Evolutionary conservation across 2,888 invertebrate species (phyloP), one percentile per base, ranked within the genome.

Genomic region (Lissonota sp.): DNA sequence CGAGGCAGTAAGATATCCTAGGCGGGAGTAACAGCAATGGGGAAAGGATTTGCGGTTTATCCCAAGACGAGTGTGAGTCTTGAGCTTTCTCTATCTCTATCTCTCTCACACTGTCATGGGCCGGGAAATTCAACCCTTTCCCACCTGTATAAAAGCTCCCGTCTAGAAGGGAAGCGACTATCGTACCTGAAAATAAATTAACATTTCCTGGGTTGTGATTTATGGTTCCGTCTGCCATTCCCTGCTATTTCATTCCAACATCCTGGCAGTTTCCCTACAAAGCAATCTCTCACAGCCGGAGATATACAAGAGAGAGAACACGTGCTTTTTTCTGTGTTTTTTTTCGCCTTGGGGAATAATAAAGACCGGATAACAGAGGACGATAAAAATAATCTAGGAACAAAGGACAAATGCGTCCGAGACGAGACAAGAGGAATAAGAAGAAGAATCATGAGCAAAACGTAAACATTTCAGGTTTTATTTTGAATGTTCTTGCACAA

Each of bases 171-270:
- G 12, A 55, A 55, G 70, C 73, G 73, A 81, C 81, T 60, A 81
- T 81, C 81, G 74, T 81, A 73, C 73, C 53, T 74, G 81, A 81
- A 81, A 81, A 81, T 81, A 81, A 81, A 81, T 81, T 78, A 81
- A 81, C 81, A 78, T 81, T 81, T 81, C 81, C 81, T 74, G 74
- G 55, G 49, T 62, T 49, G 64, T 60, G 81, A 81, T 81, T 81
- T 74, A 81, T 81, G 70, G 78, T 81, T 78, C 81, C 81, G 81
- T 75, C 78, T 70, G 81, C 71, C 81, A 71, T 74, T 78, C 78
- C 70, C 71, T 66, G 81, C 63, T 78, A 66, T 74, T 81, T 78
- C 78, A 71, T 81, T 74, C 58, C 74, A 81, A 81, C 78, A 71
- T 81, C 81, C 81, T 73, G 64, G 70, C 79, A 26, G 26, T 26